Evolutionary conservation across 2,888 invertebrate genomes (phyloP).

Genomic region (Shargacucullia verbasci): DNA sequence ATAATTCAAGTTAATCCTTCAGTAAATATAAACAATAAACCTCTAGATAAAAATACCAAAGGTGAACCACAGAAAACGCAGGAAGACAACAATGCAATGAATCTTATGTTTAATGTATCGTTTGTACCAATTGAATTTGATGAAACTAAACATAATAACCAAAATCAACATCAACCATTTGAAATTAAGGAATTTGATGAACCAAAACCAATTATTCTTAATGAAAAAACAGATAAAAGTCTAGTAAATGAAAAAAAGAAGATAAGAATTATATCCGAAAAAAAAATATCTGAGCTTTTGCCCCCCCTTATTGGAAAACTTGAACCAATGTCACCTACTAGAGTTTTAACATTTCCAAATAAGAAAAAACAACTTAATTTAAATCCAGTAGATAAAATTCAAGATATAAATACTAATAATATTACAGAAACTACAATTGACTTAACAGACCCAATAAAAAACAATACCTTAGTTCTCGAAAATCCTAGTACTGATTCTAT

Average conservation of each 20-base stretch:
- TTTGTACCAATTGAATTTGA: conserved; percentile 42
- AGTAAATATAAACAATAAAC: conserved; percentile 2
- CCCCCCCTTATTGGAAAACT: conserved; percentile 63
- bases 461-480: conserved; percentile 6
- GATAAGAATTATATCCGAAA: conserved; percentile 77
- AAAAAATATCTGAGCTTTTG: conserved; percentile 70
- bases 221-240: conserved; percentile 25
- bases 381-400: conserved; percentile 3
- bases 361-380: conserved; percentile 43
- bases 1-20: conserved; percentile 3
- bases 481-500: not conserved
- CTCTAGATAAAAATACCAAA: conserved; percentile 14
- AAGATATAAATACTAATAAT: conserved; percentile 12
- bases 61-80: conserved; percentile 5
- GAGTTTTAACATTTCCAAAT: conserved; percentile 62
- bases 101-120: conserved; percentile 23
- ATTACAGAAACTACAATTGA: not conserved
- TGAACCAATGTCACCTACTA: conserved; percentile 69
- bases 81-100: conserved; percentile 9
- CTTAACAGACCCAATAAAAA: not conserved
- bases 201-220: not conserved
- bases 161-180: conserved; percentile 13
- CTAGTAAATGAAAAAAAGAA: conserved; percentile 58
- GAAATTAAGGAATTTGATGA: conserved; percentile 1
- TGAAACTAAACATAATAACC: conserved; percentile 8